Percentiles rank a stretch among this genome's conserved stretches.
These are phyloP conservation scores for Ophioninae sp. DNA, from an alignment of 2,888 invertebrate species.

Conservation along the genomic window DNA sequence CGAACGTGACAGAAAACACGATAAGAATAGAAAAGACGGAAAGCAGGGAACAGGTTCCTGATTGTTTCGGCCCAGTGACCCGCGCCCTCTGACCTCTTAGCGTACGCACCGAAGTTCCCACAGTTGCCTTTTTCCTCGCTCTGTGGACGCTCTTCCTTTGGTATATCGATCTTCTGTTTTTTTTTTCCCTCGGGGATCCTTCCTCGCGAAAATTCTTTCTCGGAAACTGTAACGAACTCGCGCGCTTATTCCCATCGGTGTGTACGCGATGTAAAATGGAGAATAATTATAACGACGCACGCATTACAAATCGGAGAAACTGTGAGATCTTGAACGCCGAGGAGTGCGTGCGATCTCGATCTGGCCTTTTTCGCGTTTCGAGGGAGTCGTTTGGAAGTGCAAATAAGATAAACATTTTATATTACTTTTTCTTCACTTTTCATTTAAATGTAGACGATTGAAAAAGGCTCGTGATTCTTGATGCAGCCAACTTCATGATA, in stretches of 20 bases:
- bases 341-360: constrained; percentile 11
- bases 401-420: too few relatives aligned
- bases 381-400: too few relatives aligned
- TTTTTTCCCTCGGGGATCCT: not conserved
- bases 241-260: constrained; percentile 11
- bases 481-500: not conserved
- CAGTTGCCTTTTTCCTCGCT: too few relatives aligned
- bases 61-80: constrained; percentile 9
- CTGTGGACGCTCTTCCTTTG: too few relatives aligned
- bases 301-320: constrained; percentile 55
- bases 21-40: constrained; percentile 29
- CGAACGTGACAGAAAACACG: too few relatives aligned
- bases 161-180: too few relatives aligned
- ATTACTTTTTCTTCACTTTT: too few relatives aligned
- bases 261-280: not conserved
- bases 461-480: too few relatives aligned
- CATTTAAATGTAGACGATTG: too few relatives aligned
- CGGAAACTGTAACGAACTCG: not conserved
- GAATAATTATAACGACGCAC: constrained; percentile 26
- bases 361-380: not conserved
- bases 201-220: constrained; percentile 1
- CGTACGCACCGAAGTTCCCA: not conserved
- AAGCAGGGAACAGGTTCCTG: too few relatives aligned
- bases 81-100: not conserved
- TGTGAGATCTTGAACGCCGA: constrained; percentile 43